Evolutionary conservation across 2,888 invertebrate species (phyloP).

Genomic region (Agonopterix heracliana): DNA sequence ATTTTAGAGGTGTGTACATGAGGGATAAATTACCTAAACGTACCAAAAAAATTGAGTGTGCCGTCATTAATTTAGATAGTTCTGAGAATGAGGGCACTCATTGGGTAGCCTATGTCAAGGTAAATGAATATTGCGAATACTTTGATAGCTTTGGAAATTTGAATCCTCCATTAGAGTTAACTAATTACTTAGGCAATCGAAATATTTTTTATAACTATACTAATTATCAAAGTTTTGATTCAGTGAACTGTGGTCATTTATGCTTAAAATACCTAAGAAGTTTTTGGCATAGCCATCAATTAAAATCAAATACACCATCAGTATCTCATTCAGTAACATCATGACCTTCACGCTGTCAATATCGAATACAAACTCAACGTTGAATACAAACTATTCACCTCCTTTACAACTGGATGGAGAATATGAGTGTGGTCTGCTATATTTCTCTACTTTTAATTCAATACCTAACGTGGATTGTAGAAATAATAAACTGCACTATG

Average conservation of each 20-base stretch:
- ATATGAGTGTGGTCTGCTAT: constrained; percentile 8
- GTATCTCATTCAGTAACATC: not conserved
- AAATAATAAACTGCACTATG: not conserved
- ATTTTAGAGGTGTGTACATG: constrained; percentile 15
- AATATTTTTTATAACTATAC: constrained; percentile 2
- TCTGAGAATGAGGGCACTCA: constrained; percentile 26
- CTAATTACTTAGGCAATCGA: constrained; percentile 18
- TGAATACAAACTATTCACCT: not conserved
- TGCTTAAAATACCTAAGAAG: constrained; percentile 3
- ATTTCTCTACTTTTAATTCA: constrained; percentile 1
- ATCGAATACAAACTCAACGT: not conserved
- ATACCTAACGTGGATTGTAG: not conserved
- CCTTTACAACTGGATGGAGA: constrained; percentile 1
- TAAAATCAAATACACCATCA: not conserved
- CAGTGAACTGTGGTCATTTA: constrained; percentile 6
- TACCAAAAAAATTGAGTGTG: constrained; percentile 17
- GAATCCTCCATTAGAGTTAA: constrained; percentile 24
- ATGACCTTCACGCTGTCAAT: constrained; percentile 1
- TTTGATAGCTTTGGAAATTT: constrained; percentile 42
- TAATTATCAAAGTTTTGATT: not conserved
- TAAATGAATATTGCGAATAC: constrained; percentile 25
- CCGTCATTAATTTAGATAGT: constrained; percentile 25
- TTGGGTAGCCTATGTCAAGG: constrained; percentile 37
- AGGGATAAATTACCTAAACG: constrained; percentile 18
- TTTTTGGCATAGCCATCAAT: not conserved